Evolutionary conservation across 2,113 vertebrate genomes (phyloP).

Genomic region (Acinonyx jubatus): DNA sequence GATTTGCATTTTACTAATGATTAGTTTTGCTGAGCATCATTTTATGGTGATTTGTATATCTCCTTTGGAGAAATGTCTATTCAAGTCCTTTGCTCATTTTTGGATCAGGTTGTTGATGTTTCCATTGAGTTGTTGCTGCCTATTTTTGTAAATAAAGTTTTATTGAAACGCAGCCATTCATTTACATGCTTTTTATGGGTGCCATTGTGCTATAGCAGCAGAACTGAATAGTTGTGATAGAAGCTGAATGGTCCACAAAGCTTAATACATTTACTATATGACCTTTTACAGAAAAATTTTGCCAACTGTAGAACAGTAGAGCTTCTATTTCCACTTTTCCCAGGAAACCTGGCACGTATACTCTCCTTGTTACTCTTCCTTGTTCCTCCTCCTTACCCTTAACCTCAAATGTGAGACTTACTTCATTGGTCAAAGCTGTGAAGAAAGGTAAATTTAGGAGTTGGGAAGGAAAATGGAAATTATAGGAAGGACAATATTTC

Average conservation of each 20-base stretch:
- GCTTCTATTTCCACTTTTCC: neutral
- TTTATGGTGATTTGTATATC: neutral
- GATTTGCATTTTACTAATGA: neutral
- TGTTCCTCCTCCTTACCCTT: neutral
- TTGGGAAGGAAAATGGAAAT: neutral
- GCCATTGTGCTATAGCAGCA: neutral
- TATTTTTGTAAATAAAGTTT: neutral
- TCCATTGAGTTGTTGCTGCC: neutral
- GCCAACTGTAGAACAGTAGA: neutral
- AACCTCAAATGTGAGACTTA: neutral
- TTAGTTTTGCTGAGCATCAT: neutral
- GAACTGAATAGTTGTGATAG: neutral
- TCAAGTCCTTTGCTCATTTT: neutral
- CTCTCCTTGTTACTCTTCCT: neutral
- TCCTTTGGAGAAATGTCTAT: neutral
- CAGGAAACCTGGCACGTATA: neutral
- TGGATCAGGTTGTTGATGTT: neutral
- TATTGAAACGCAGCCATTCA: neutral
- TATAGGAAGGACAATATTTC: neutral
- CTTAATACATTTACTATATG: neutral
- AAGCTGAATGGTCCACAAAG: neutral
- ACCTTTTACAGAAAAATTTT: neutral
- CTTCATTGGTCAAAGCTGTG: neutral
- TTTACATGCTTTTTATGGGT: neutral
- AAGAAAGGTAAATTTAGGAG: neutral